Evolutionary conservation across 2,797 vertebrate species (phyloP).

Genomic region (Lepilemur septentrionalis): DNA sequence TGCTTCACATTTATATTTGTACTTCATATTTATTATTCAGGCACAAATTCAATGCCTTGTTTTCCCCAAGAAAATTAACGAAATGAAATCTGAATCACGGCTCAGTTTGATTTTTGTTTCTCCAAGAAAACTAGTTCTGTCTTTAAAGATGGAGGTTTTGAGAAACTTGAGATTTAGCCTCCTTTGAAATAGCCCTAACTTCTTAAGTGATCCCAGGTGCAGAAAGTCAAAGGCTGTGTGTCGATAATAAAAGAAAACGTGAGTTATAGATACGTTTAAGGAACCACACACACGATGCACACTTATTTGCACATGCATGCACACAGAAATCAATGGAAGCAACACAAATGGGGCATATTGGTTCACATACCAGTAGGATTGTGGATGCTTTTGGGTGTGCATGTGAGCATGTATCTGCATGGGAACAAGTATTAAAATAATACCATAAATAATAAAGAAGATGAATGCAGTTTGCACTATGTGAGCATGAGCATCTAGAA

Average conservation of each 20-base stretch:
- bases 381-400: background rate
- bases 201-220: conserved; percentile 29
- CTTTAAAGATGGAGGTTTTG: conserved; percentile 2
- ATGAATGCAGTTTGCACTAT: conserved; percentile 76
- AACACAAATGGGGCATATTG: background rate
- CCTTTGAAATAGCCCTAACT: conserved; percentile 58
- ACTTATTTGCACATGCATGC: background rate
- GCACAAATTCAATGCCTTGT: background rate
- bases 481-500: conserved; percentile 79
- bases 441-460: conserved; percentile 76
- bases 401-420: too few species aligned
- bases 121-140: background rate
- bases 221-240: background rate
- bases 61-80: background rate
- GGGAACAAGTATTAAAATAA: background rate
- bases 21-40: background rate
- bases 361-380: background rate
- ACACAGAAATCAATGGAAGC: background rate
- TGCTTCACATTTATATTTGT: background rate
- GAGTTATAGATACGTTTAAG: background rate
- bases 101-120: background rate
- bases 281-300: background rate
- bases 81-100: background rate
- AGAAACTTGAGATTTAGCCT: conserved; percentile 52
- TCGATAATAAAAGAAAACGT: background rate